Conservation (phyloP, 2,113 vertebrate genomes). For the Coregonus clupeaformis region DNA sequence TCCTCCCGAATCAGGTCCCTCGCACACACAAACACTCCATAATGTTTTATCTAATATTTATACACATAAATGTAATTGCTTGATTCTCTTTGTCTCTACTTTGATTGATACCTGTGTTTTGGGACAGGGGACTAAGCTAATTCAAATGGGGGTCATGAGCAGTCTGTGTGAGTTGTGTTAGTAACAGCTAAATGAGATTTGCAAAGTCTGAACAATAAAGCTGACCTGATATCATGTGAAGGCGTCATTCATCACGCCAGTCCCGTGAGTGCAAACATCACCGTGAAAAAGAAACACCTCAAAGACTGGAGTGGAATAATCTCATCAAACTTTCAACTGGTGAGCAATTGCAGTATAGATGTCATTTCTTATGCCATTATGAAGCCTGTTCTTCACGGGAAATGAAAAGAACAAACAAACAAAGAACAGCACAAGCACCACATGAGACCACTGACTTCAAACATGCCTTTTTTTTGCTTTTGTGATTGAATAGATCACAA, state of each 20-base stretch:
- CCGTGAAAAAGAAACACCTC: conserved; percentile 23
- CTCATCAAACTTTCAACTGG: conserved; percentile 6
- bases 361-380: conserved; percentile 2
- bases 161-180: background rate
- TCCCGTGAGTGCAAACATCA: conserved; percentile 9
- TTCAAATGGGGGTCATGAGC: background rate
- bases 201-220: background rate
- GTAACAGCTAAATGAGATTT: conserved; percentile 8
- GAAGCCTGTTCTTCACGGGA: background rate
- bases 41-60: no score
- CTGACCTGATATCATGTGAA: conserved; percentile 3
- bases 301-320: conserved; percentile 18
- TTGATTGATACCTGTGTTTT: background rate
- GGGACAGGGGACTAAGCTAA: background rate
- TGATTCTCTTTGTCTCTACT: background rate
- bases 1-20: background rate
- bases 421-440: background rate
- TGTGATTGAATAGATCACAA: no score
- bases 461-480: no score
- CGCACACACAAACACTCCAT: background rate
- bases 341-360: background rate
- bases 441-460: no score
- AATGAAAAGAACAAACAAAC: conserved; percentile 4
- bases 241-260: conserved; percentile 19
- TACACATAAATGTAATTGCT: no score